Evolutionary conservation across 2,888 invertebrate genomes (phyloP), one percentile per base, ranked within the genome.

Genomic region (Agriopis leucophaearia): DNA sequence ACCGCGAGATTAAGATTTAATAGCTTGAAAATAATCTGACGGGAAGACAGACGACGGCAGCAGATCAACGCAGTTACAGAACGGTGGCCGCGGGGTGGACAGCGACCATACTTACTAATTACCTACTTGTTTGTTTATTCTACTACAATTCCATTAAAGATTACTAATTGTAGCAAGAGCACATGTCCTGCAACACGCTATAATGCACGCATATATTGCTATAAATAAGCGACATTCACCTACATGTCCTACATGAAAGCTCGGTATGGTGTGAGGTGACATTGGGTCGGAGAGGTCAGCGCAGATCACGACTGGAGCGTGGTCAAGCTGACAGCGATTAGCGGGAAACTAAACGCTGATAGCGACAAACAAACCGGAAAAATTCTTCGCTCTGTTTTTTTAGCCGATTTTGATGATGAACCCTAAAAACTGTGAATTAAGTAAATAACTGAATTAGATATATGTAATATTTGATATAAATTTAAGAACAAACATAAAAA

Each of bases 181-280:
- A 9, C 47, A 47, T 38, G 54, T 54, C 54, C 42, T 42, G 12
- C 54, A 38, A 15, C 38, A 8, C 4, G 38, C 38, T 48, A 16
- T 13, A 15, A 15, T 13, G 27, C 18, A 10, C 8, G 40, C 40
- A 40, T n/a, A n/a, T n/a, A n/a, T 18, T 50, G 35, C 63, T 62
- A 71, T 67, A 67, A 66, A 68, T 66, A 69, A 47, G 44, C 67
- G 73, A 59, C 75, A 76, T 73, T 74, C 69, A 74, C 74, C 73
- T 67, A 51, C 69, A 74, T 74, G 74, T 69, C 73, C 70, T 72
- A 72, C 69, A 74, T 75, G 76, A 78, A 78, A 78, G 76, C 76
- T 70, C 52, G 56, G 71, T 63, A 74, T 74, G 70, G 72, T 67
- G 74, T 66, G 59, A 35, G 50, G 64, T 64, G 77, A 73, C 77